Evolutionary conservation across 2,797 vertebrate genomes (phyloP), one percentile per base, ranked within the genome.

Genomic region (Tinamus major): DNA sequence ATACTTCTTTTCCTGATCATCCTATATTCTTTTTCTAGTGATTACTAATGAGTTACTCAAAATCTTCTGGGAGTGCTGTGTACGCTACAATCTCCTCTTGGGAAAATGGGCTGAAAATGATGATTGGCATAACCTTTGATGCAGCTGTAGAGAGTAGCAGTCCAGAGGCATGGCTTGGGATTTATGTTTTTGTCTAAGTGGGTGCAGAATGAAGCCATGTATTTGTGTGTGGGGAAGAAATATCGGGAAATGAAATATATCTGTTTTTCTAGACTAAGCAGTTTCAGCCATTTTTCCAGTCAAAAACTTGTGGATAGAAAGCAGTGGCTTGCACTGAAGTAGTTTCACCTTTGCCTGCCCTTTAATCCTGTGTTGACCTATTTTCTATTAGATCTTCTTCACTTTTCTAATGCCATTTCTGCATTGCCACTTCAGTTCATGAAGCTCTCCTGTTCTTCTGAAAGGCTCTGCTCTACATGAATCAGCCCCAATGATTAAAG

Each of bases 301-400:
- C 62, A 90, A 72, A 89, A 86, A 59, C 39, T 78, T 35, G 63
- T 89, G 51, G 78, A 51, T 27, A 70, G 39, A 89, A 95, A 62
- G 26, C 27, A 49, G 33, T 37, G 76, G 13, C 41, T 90, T 5
- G 0, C 21, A 11, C 6, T 56, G 63, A 85, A 87, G 53, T 33
- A 24, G n/a, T 88, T 76, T 92, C 69, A 77, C 86, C 62, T 94
- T 85, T 92, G 62, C 63, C 53, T 88, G 51, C 27, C 37, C 63
- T 90, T 90, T 92, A 70, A 69, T 92, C 68, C 78, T 70, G n/a
- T 90, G 26, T 64, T 88, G 39, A 24, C 39, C 21, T 90, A 70
- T 85, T 92, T 92, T 70, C 75, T 18, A 70, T 94, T 92, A 80
- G 91, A 72, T 46, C 74, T 90, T 55, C 21, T 80, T 91, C 68